These are phyloP conservation scores for Adelognathus sp. DNA, from an alignment of 2,888 invertebrate genomes.

Conservation along the genomic window DNA sequence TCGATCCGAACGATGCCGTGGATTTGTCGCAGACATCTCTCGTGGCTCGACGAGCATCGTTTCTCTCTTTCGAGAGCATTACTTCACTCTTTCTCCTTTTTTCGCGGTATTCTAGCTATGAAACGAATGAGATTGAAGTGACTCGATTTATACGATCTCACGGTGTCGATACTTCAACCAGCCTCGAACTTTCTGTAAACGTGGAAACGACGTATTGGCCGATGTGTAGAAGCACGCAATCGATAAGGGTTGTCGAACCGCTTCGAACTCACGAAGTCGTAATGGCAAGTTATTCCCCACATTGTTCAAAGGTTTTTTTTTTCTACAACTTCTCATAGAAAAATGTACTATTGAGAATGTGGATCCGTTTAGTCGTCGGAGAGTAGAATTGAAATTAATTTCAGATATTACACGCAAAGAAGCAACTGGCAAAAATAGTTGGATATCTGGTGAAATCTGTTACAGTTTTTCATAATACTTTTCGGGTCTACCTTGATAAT, in stretches of 20 bases:
- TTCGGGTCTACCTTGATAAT: too few relatives aligned
- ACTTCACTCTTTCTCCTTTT: not conserved
- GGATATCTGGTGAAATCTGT: too few relatives aligned
- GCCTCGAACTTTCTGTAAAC: not conserved
- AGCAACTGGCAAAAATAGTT: too few relatives aligned
- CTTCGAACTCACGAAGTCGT: not conserved
- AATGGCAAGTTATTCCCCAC: not conserved
- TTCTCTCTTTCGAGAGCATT: constrained; percentile 3
- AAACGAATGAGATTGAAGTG: constrained; percentile 42
- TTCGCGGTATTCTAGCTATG: not conserved
- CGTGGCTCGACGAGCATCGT: constrained; percentile 7
- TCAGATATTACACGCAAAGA: too few relatives aligned
- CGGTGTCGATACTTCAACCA: not conserved
- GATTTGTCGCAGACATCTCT: constrained; percentile 14
- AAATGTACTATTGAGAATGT: too few relatives aligned
- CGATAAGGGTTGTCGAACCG: not conserved
- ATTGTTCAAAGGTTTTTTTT: not conserved
- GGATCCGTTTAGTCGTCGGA: too few relatives aligned
- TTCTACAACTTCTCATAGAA: too few relatives aligned
- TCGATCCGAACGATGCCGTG: constrained; percentile 37
- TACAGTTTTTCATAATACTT: too few relatives aligned
- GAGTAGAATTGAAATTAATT: too few relatives aligned
- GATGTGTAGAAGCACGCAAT: not conserved
- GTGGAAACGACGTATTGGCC: not conserved
- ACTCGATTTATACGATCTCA: constrained; percentile 40